Evolutionary conservation across 2,888 invertebrate genomes (phyloP), one percentile per base, ranked within the genome.

Genomic region (Pristionchus fissidentatus): DNA sequence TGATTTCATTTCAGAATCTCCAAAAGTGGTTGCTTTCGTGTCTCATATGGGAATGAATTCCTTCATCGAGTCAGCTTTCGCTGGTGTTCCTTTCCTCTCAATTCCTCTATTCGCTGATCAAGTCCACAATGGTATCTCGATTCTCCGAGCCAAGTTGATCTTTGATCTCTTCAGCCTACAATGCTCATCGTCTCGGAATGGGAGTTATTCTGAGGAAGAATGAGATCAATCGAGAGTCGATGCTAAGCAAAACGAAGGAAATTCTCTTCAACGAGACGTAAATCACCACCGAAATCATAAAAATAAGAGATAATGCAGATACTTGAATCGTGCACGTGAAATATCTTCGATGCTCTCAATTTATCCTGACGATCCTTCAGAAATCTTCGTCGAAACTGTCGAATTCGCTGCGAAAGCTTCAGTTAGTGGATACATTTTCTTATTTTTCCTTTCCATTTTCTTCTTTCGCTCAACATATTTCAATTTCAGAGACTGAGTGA

Each of bases 61-160:
- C 2, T 86, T 86, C 66, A 38, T 88, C 46, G 89, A 89, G 78
- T 66, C 87, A 41, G 84, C 88, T 10, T 85, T 86, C 77, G 85
- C 88, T 0, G 89, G 89, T 15, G 85, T 87, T 26, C 89, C 89
- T 0, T 84, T 87, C 43, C 60, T 89, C 2, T 84, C 87, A 0
- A 73, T 89, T 7, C 89, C 89, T 3, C 73, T 89, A 5, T 89
- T 89, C 55, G 86, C 78, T 32, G 89, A 89, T 85, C 89, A 89
- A 26, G 22, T 43, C 29, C 43, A 77, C 26, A 77, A 49, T 49
- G 43, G 77, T 70, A 38, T 19, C 7, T 60, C n/a, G n/a, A 41
- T 70, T 41, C 10, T 19, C 7, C 19, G 75, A 29, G 41, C 22
- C 41, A 46, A 22, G 29, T 22, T 15, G 41, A 75, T 46, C 10